A percentile compares a stretch with the other conserved stretches of the same genome.
Conservation (phyloP, 2,113 vertebrate species). For the Spilogale gracilis region DNA sequence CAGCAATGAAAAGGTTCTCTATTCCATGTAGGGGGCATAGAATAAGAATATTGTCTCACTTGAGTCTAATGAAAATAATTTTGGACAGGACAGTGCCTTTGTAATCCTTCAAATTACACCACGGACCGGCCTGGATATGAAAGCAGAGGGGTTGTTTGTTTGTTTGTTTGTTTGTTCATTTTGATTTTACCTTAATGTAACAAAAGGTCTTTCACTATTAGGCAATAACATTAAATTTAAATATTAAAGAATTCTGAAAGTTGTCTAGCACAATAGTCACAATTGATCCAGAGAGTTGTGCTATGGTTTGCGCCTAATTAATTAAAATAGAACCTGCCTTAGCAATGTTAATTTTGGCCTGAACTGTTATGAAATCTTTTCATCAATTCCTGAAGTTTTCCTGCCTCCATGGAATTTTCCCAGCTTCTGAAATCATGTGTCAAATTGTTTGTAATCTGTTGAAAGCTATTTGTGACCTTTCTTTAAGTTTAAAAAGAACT, state of each 20-base stretch:
- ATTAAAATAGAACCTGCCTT: constrained; percentile 54
- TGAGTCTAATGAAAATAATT: constrained; percentile 15
- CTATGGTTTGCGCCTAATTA: constrained; percentile 2
- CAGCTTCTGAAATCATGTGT: constrained; percentile 73
- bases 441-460: constrained; percentile 70
- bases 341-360: constrained; percentile 55
- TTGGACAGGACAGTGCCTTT: constrained; percentile 2
- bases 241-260: constrained; percentile 50
- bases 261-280: not conserved
- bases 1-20: not conserved
- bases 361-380: constrained; percentile 40
- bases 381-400: constrained; percentile 32
- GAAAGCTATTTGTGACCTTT: constrained; percentile 78
- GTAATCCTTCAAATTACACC: constrained; percentile 1
- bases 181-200: not conserved
- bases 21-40: not conserved
- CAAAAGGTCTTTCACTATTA: constrained; percentile 25
- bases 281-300: not conserved
- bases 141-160: not conserved
- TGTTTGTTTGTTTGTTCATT: too few species aligned
- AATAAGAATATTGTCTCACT: constrained; percentile 32
- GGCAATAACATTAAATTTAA: constrained; percentile 45
- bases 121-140: not conserved
- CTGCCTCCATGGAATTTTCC: constrained; percentile 63
- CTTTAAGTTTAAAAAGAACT: constrained; percentile 75